Conservation (phyloP, 2,888 invertebrate species). For the Athalia circularis region DNA sequence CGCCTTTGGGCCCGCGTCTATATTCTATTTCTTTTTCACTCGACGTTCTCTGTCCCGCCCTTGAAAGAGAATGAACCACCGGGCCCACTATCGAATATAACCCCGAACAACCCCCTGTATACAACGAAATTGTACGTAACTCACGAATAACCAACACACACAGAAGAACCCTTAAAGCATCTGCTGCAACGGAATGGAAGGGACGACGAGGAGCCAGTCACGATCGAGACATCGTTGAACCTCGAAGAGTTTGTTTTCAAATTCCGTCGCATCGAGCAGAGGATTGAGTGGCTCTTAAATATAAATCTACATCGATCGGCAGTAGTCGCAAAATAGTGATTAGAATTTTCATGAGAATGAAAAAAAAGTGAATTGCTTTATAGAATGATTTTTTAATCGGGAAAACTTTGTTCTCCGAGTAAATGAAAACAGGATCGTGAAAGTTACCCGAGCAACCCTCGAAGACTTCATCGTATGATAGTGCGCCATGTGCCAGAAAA, state of each 20-base stretch:
- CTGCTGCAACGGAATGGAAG: slow-evolving; percentile 65
- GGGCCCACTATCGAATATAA: slow-evolving; percentile 66
- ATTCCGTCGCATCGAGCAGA: no score
- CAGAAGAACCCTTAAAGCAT: slow-evolving; percentile 64
- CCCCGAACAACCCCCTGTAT: slow-evolving; percentile 65
- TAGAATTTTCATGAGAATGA: no score
- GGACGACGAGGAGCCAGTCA: slow-evolving; percentile 64
- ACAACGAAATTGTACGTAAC: slow-evolving; percentile 3
- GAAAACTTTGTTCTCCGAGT: no score
- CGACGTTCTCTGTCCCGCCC: slow-evolving; percentile 19
- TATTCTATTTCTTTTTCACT: not conserved
- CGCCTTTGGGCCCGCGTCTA: not conserved
- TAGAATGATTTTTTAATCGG: no score
- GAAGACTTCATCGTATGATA: no score
- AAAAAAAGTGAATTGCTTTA: no score
- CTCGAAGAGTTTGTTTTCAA: not conserved
- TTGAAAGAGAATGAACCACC: slow-evolving; percentile 53
- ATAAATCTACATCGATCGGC: no score
- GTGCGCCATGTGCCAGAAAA: slow-evolving; percentile 17
- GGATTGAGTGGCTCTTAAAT: no score
- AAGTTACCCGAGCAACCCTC: no score
- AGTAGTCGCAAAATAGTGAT: no score
- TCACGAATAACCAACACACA: slow-evolving; percentile 30
- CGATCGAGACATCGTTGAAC: slow-evolving; percentile 52
- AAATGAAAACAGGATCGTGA: no score